These are phyloP conservation scores for Acestrorhynchus altus DNA, from an alignment of 2,797 vertebrate genomes.

Conservation along the genomic window DNA sequence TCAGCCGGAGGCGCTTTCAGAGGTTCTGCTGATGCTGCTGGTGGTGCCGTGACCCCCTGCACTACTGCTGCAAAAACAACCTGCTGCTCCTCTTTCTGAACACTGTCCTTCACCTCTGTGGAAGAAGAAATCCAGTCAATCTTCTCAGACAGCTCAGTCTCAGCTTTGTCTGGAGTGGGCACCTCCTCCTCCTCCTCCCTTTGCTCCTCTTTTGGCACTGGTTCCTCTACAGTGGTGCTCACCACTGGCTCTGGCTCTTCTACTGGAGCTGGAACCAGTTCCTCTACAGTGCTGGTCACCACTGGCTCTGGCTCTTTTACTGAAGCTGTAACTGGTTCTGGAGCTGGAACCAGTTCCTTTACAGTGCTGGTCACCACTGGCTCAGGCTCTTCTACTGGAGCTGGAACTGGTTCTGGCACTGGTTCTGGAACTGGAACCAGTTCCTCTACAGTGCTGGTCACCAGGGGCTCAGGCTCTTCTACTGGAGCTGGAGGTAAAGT, in stretches of 20 bases:
- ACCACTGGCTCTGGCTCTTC: neutral
- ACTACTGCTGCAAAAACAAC: neutral
- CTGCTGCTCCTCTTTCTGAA: slow-evolving; percentile 9
- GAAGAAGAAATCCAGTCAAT: slow-evolving; percentile 21
- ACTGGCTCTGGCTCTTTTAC: slow-evolving; percentile 15
- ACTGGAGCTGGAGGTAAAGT: slow-evolving; percentile 37
- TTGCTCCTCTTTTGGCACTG: slow-evolving; percentile 31
- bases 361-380: no score
- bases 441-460: slow-evolving; percentile 30
- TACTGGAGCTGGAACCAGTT: slow-evolving; percentile 39
- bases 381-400: slow-evolving; percentile 12
- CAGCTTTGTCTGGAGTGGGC: slow-evolving; percentile 58
- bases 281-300: no score
- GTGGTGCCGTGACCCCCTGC: slow-evolving; percentile 4
- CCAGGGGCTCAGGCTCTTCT: neutral
- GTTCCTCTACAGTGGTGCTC: slow-evolving; percentile 26
- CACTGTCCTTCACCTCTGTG: slow-evolving; percentile 23
- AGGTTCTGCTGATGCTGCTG: slow-evolving; percentile 14
- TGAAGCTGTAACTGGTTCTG: slow-evolving; percentile 34
- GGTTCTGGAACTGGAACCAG: slow-evolving; percentile 56
- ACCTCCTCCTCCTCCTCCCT: slow-evolving; percentile 21
- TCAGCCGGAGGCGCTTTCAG: neutral
- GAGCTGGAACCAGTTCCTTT: no score
- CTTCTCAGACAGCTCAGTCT: slow-evolving; percentile 50
- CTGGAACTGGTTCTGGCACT: slow-evolving; percentile 39